phyloP scores from a whole-genome alignment of 2,797 vertebrate species.

The Antennarius maculatus region DNA sequence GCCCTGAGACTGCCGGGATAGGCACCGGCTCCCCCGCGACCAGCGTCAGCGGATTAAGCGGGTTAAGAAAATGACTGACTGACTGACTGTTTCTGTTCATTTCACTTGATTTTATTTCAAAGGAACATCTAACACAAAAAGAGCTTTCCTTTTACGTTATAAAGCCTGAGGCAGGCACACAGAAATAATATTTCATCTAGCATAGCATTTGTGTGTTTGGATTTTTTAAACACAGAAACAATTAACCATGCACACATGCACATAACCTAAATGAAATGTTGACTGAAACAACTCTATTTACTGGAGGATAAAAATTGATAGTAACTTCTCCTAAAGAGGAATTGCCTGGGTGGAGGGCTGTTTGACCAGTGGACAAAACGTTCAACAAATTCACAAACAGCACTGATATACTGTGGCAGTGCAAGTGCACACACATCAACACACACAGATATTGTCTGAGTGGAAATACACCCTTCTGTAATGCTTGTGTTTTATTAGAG shows the following conservation, averaged over 20 bases:
- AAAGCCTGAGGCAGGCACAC: no score
- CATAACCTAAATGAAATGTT: background rate
- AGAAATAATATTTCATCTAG: slow-evolving; percentile 1
- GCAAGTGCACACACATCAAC: slow-evolving; percentile 16
- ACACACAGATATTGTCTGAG: slow-evolving; percentile 21
- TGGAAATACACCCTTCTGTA: slow-evolving; percentile 44
- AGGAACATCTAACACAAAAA: no score
- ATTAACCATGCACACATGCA: background rate
- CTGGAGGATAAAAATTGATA: slow-evolving; percentile 44
- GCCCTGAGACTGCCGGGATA: no score
- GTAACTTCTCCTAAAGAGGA: slow-evolving; percentile 39
- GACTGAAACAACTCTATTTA: slow-evolving; percentile 39
- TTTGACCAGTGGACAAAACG: slow-evolving; percentile 63
- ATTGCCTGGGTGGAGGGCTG: slow-evolving; percentile 33
- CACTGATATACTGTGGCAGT: slow-evolving; percentile 40
- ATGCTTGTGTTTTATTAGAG: slow-evolving; percentile 63
- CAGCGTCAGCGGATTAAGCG: no score
- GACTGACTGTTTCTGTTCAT: no score
- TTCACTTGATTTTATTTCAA: no score
- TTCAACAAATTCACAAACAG: slow-evolving; percentile 67
- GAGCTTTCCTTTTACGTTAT: no score
- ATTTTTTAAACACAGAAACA: slow-evolving; percentile 1
- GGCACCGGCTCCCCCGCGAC: no score
- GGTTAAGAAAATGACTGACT: no score
- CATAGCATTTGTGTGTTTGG: background rate